Base-by-base conservation (phyloP, 2,888 invertebrate genomes). In the Bellardia pandia region DNA sequence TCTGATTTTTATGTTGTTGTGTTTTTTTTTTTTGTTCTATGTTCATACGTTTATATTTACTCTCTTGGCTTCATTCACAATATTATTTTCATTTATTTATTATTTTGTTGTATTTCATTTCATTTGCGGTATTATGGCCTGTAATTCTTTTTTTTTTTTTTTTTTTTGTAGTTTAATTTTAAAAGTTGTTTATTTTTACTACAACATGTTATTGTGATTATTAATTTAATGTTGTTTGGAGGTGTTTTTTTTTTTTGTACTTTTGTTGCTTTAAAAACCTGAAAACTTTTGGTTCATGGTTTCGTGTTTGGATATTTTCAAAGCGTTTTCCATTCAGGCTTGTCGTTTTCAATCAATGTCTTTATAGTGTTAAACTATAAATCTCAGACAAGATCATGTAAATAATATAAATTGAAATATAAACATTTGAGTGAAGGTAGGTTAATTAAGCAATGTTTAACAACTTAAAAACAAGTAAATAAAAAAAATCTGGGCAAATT, bases 81-180 rank as follows among this genome's bases (percentile, higher is more conserved):
- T 86, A 86, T 82, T 86, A 82, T 82, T 82, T 86, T 82, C 82
- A 82, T 72, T 79, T 72, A 78, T 81, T 80, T 80, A 71, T 66
- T 72, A 72, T 72, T 78, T 16, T 77, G 56, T 72, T 71, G 56
- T 72, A 71, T 75, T 75, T 79, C 40, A 74, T 78, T 74, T 30
- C 56, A 83, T 86, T 86, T 78, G 82, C 82, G 75, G 72, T 72
- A 62, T 64, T 72, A 58, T 69, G n/a, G 62, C 53, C 76, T 16
- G 33, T 64, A 9, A 51, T 76, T 51, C 58, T n/a, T 23, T 30
- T 51, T 40, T 53, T 42, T 23, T 40, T 51, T 13, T 40, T 42
- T 40, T 48, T 83, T 48, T 13, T 40, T 56, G 16, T 23, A 13
- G 14, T 76, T 48, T 76, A 58, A 51, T 81, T 77, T 81, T 66